Base-by-base conservation (phyloP, 2,797 vertebrate genomes). In the Myotis planiceps region DNA sequence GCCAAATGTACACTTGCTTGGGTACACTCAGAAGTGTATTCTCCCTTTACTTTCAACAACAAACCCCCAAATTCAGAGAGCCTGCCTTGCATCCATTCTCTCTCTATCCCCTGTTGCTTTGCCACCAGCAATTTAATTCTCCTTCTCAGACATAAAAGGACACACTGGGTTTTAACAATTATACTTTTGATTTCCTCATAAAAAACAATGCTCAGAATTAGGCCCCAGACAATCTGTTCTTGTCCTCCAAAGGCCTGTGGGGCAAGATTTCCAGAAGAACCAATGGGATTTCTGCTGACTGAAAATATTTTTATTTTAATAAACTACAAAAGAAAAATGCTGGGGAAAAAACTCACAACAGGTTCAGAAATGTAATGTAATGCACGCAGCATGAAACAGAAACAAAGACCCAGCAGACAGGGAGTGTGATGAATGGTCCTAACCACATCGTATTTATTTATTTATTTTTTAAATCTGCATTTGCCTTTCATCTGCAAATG, bases 281-380 rank as follows among this genome's bases (percentile, higher is more conserved):
- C 92, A 12, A 51, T 45, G 72, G 21, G 90, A 84, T 98, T 94
- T 96, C 85, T 97, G 95, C 93, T 76, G 89, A 25, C 88, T 76
- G 87, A 25, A 98, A 97, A 97, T 95, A 97, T 96, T 98, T 97
- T 96, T 98, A 96, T 98, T 97, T 96, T 97, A 98, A 96, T 98
- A 97, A 97, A 98, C 97, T 83, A 94, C 80, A 96, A 97, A 96
- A 94, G 86, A 90, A 97, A 96, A 97, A 97, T 92, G 79, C 95
- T 92, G 80, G 81, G 78, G 86, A 84, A 18, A 95, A 95, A 93
- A 88, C 53, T 94, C 96, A 97, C 95, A 96, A 97, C 96, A 98
- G 97, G 96, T 98, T 97, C 95, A 97, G 97, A 98, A 96, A 96
- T 94, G 92, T 95, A 98, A 98, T 94, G 97, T 69, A 72, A 97